These are phyloP conservation scores for Astreopora myriophthalma DNA, from an alignment of 64 coral and sea anemone genomes.

Conservation along the genomic window DNA sequence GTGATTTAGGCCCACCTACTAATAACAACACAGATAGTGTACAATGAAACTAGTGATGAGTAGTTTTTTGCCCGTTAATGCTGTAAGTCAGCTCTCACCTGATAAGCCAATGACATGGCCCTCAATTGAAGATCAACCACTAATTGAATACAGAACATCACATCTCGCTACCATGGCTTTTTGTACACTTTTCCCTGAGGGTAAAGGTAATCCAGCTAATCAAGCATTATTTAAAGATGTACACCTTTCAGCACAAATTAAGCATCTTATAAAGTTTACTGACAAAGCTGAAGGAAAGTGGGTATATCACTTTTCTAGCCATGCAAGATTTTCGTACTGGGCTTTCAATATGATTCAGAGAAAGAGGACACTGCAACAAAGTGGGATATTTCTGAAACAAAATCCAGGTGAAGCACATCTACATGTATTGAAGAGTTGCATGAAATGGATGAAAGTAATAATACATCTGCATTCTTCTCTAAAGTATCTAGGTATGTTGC, in stretches of 20 bases:
- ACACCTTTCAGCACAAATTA: not conserved
- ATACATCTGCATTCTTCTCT: constrained; percentile 9
- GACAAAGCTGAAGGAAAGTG: constrained; percentile 44
- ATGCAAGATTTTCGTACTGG: constrained; percentile 48
- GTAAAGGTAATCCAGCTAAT: constrained; percentile 45
- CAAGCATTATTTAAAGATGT: not conserved
- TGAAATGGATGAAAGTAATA: constrained; percentile 40
- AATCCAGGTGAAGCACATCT: constrained; percentile 48
- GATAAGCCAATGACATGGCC: constrained; percentile 21
- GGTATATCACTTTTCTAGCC: constrained; percentile 39
- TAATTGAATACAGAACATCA: constrained; percentile 33
- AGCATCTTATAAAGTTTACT: constrained; percentile 45
- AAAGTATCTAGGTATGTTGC: constrained; percentile 54
- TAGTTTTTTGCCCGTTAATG: constrained; percentile 53
- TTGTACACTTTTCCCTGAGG: constrained; percentile 38
- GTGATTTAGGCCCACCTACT: constrained; percentile 44
- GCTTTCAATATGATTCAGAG: constrained; percentile 52
- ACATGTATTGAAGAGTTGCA: not conserved
- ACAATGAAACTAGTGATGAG: constrained; percentile 41
- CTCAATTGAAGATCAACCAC: not conserved
- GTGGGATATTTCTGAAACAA: constrained; percentile 49
- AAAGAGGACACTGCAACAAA: constrained; percentile 45
- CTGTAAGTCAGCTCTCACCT: constrained; percentile 16
- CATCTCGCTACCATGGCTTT: constrained; percentile 38
- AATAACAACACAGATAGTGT: constrained; percentile 16